Evolutionary conservation across 1,140 invertebrate species (phyloP), one percentile per base, ranked within the genome.

Genomic region (Philaenus spumarius): DNA sequence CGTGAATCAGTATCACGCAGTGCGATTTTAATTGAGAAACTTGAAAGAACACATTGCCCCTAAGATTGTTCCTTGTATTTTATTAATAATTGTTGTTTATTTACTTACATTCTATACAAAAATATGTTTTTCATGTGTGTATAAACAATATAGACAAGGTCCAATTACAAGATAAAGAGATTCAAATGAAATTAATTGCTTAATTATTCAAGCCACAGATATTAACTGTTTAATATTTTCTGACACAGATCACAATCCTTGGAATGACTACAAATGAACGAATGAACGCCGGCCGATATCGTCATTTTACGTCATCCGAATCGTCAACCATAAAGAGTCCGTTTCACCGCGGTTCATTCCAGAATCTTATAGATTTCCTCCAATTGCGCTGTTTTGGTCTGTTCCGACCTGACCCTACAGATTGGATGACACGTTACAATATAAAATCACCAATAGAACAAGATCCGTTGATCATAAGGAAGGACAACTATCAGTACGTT

Each of bases 191-290:
- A n/a, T n/a, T n/a, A n/a, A n/a, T n/a, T n/a, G n/a, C n/a, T n/a
- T n/a, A n/a, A n/a, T n/a, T n/a, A n/a, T n/a, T n/a, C n/a, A n/a
- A n/a, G n/a, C n/a, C n/a, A n/a, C n/a, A n/a, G n/a, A n/a, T n/a
- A n/a, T n/a, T n/a, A n/a, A n/a, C n/a, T n/a, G n/a, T n/a, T n/a
- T n/a, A n/a, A n/a, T n/a, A n/a, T n/a, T n/a, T n/a, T n/a, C n/a
- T n/a, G n/a, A n/a, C n/a, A 30, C 70, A 93, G 88, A 87, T 96
- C 9, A 80, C 89, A 68, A 89, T 87, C 68, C 75, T 97, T 55
- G 94, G 90, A 53, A 94, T 98, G 89, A 98, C 96, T 40, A 98
- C 96, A 51, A 99, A 99, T 72, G 96, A 99, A 75, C 80, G 95
- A 56, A 88, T 99, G 78, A 99, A 98, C 74, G 85, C 87, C 62